These are phyloP conservation scores for Amblyopsis rosae DNA, from an alignment of 2,113 vertebrate species.

Conservation along the genomic window DNA sequence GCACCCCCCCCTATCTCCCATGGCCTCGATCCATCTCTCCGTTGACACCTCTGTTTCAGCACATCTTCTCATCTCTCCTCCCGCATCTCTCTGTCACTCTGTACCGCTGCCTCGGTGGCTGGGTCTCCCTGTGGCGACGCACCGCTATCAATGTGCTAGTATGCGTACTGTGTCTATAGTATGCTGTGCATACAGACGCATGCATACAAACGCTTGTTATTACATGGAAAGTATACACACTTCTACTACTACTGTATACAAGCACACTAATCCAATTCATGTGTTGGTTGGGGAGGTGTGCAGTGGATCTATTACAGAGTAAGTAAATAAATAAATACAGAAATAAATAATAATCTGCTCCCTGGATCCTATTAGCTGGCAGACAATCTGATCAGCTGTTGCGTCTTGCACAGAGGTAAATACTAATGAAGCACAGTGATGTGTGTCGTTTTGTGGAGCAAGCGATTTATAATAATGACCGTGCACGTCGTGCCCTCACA, in stretches of 20 bases:
- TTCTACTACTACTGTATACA: background rate
- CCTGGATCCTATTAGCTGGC: constrained; percentile 39
- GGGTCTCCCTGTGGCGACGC: too few relatives aligned
- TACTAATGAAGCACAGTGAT: constrained; percentile 39
- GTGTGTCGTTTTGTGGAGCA: constrained; percentile 28
- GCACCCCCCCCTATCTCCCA: too few relatives aligned
- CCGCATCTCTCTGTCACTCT: too few relatives aligned
- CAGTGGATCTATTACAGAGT: constrained; percentile 2
- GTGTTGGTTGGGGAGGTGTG: background rate
- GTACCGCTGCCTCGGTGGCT: too few relatives aligned
- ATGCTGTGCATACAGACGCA: too few relatives aligned
- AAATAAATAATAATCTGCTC: constrained; percentile 22
- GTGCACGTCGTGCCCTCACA: constrained; percentile 26
- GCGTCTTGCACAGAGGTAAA: constrained; percentile 20
- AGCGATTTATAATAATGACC: constrained; percentile 22
- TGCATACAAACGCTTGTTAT: too few relatives aligned
- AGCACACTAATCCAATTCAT: background rate
- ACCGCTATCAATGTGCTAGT: too few relatives aligned
- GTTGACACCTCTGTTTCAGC: too few relatives aligned
- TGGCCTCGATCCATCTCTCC: too few relatives aligned
- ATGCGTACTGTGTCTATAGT: too few relatives aligned
- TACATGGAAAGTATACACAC: background rate
- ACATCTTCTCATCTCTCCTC: too few relatives aligned
- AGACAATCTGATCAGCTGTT: constrained; percentile 48
- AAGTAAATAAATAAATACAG: constrained; percentile 15